Evolutionary conservation across 1,140 invertebrate species (phyloP), one percentile per base, ranked within the genome.

Genomic region (Yoshiicerus persimilis): DNA sequence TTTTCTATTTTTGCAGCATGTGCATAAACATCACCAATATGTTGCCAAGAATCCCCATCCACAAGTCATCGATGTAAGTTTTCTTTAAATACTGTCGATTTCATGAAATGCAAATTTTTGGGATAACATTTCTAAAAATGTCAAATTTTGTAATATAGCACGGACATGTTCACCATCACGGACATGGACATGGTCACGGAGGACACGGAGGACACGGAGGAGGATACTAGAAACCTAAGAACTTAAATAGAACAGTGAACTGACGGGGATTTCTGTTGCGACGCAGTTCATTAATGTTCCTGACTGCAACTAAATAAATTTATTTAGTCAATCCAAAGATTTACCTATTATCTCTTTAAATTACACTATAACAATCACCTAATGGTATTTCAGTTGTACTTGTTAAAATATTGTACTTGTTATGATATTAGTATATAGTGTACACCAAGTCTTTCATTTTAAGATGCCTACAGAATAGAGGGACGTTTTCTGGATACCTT

Each of bases 1-100:
- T 62, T 62, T 62, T 6, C 20, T n/a, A n/a, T 62, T n/a, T 62
- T 5, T 62, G n/a, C 11, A 84, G 41, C 84, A 85, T 64, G 84
- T 86, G 23, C 30, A 32, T 16, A 86, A 86, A 25, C 84, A 86
- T 16, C 84, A 86, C n/a, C 20, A 86, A 86, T 64, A 86, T 23
- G 84, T 86, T 30, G 5, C 25, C 25, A 47, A 86, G 39, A 41
- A 36, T 34, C 84, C 39, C 27, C 84, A 83, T 83, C 77, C 84
- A 0, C 34, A 39, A 27, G n/a, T 86, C 25, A 20, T 86, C 23
- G 84, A 86, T 75, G 32, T 32, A 75, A 75, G 66, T 75, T n/a
- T n/a, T n/a, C n/a, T n/a, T n/a, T n/a, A n/a, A n/a, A n/a, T n/a
- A n/a, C n/a, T n/a, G n/a, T n/a, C n/a, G n/a, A n/a, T n/a, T n/a